Evolutionary conservation across 2,113 vertebrate species (phyloP), one percentile per base, ranked within the genome.

Genomic region (Euleptes europaea): DNA sequence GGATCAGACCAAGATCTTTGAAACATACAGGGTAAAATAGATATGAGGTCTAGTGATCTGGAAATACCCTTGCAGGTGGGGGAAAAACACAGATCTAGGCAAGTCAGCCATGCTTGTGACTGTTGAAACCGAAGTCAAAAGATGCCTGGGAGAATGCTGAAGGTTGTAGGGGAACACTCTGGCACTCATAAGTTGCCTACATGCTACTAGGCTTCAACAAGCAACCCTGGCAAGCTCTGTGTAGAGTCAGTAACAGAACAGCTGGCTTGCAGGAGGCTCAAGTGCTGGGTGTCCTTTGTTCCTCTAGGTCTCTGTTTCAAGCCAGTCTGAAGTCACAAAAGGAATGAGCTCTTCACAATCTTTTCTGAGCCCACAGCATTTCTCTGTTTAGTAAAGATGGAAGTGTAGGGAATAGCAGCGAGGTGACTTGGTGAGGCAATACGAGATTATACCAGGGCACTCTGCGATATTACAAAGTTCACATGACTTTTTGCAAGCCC

Each of bases 251-350:
- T 78, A 75, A 42, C 54, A 47, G 77, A 72, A 73, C 54, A 85
- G 67, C 84, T 73, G 54, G 40, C 54, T 40, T 40, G 75, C 33
- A 83, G 54, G 35, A 51, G 75, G 75, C 67, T 51, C 54, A 76
- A 75, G 65, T 82, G 63, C 40, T 19, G 42, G 1, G 21, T 33
- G 42, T 83, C 57, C 60, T 83, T 87, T 78, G 77, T 83, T 78
- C 74, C 44, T 33, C 35, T 21, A 40, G 42, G 54, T 83, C 76
- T 87, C 33, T 31, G 10, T 74, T 87, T 83, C 81, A 83, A 66
- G 12, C 69, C 42, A 79, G 57, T 40, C 38, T 79, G 38, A 78
- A 33, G 49, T 54, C 57, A 79, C 33, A 54, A 87, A 83, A 51
- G 1, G 69, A 71, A 21, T 1, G 26, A 54, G 38, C n/a, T 7